Percentiles rank a stretch among this genome's conserved stretches.
Evolutionary conservation across 1,140 invertebrate genomes (phyloP).

Genomic region (Pemphigus obesinymphae): DNA sequence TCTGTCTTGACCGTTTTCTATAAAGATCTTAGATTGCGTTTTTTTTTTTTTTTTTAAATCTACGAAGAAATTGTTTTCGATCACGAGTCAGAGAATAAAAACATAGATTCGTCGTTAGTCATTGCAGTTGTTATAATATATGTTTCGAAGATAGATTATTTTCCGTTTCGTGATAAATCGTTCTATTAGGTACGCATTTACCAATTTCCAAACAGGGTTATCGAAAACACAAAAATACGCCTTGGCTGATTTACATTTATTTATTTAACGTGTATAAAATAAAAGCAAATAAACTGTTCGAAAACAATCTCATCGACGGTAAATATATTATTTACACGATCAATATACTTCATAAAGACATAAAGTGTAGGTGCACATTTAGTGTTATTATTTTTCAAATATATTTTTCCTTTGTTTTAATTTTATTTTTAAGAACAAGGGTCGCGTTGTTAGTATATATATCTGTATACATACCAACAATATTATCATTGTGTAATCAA

Average conservation of each 20-base stretch:
- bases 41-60: constrained; percentile 1
- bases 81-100: neutral
- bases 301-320: neutral
- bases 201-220: neutral
- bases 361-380: neutral
- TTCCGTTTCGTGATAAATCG: neutral
- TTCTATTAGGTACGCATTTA: neutral
- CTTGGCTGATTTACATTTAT: neutral
- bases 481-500: neutral
- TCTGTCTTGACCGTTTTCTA: neutral
- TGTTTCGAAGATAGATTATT: neutral
- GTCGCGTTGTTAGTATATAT: too few species aligned
- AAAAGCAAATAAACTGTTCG: neutral
- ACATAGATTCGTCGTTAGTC: neutral
- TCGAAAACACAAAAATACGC: neutral
- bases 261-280: neutral
- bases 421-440: too few species aligned
- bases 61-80: neutral
- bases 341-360: neutral
- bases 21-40: neutral
- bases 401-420: too few species aligned
- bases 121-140: neutral
- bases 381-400: too few species aligned
- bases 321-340: neutral
- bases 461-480: neutral